phyloP scores from a whole-genome alignment of 92 coral and sea anemone genomes.

The Plumapathes pennacea region DNA sequence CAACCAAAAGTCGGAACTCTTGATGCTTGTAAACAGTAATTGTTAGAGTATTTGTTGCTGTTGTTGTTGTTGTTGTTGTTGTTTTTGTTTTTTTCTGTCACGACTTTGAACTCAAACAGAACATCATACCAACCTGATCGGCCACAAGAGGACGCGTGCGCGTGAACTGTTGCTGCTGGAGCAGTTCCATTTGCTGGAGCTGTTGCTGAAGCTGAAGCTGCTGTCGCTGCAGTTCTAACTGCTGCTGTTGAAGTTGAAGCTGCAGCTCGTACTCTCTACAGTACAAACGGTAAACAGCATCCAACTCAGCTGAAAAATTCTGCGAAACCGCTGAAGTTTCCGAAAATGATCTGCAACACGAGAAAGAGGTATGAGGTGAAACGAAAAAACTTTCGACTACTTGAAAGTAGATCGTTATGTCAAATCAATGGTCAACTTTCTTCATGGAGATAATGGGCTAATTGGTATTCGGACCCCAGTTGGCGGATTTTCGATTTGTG shows the following conservation, averaged over 20 bases:
- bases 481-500: too few species aligned
- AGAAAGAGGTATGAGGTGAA: background rate
- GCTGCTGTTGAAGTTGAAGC: slow-evolving; percentile 82
- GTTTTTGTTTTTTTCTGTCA: background rate
- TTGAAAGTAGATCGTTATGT: too few species aligned
- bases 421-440: too few species aligned
- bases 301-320: slow-evolving; percentile 72
- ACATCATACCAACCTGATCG: too few species aligned
- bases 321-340: slow-evolving; percentile 64
- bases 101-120: too few species aligned
- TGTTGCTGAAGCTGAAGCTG: slow-evolving; percentile 92
- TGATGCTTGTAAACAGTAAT: too few species aligned
- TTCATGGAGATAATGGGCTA: too few species aligned
- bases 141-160: slow-evolving; percentile 2
- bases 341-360: slow-evolving; percentile 58
- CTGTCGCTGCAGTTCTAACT: slow-evolving; percentile 84
- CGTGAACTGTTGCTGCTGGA: slow-evolving; percentile 68
- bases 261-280: slow-evolving; percentile 88
- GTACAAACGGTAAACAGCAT: slow-evolving; percentile 80
- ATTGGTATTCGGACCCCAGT: too few species aligned
- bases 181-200: slow-evolving; percentile 80
- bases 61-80: slow-evolving; percentile 1
- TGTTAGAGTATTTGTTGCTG: background rate
- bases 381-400: too few species aligned
- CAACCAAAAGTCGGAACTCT: too few species aligned